phyloP scores from a whole-genome alignment of 2,797 vertebrate genomes.

The Ispidina lecontei region DNA sequence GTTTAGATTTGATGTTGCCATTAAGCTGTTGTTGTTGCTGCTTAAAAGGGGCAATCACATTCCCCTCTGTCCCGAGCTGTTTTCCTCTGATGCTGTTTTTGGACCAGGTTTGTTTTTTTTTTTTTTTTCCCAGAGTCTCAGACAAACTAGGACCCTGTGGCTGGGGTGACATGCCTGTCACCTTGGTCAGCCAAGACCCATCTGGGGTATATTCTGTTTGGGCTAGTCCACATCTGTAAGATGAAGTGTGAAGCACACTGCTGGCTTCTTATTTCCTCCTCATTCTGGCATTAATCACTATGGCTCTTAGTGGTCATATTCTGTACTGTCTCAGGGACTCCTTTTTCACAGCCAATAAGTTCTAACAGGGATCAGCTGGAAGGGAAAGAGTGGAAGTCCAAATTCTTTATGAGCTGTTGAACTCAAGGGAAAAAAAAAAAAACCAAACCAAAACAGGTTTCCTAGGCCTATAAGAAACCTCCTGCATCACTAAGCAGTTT shows the following conservation, averaged over 20 bases:
- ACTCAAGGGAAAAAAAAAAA: background rate
- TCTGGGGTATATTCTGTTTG: background rate
- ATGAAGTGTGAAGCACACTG: background rate
- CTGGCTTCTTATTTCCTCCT: slow-evolving; percentile 42
- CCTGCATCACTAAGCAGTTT: background rate
- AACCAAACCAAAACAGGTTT: background rate
- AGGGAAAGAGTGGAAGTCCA: slow-evolving; percentile 31
- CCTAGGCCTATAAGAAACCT: background rate
- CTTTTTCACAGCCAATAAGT: slow-evolving; percentile 59
- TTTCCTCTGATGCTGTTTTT: background rate
- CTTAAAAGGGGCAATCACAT: background rate
- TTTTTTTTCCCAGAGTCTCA: background rate
- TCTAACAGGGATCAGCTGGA: slow-evolving; percentile 49
- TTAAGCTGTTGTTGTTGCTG: background rate
- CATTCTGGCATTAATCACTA: slow-evolving; percentile 18
- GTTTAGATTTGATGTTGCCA: background rate
- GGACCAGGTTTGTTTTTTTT: background rate
- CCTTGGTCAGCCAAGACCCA: background rate
- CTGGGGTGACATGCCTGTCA: background rate
- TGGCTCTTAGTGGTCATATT: slow-evolving; percentile 35
- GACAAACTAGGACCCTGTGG: background rate
- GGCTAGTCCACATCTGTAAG: background rate
- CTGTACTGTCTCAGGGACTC: slow-evolving; percentile 44
- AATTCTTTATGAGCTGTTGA: slow-evolving; percentile 61
- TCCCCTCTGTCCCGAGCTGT: background rate